Percentiles rank a stretch among this genome's conserved stretches.
These are phyloP conservation scores for Leptosomus discolor DNA, from an alignment of 2,113 vertebrate species.

Conservation along the genomic window DNA sequence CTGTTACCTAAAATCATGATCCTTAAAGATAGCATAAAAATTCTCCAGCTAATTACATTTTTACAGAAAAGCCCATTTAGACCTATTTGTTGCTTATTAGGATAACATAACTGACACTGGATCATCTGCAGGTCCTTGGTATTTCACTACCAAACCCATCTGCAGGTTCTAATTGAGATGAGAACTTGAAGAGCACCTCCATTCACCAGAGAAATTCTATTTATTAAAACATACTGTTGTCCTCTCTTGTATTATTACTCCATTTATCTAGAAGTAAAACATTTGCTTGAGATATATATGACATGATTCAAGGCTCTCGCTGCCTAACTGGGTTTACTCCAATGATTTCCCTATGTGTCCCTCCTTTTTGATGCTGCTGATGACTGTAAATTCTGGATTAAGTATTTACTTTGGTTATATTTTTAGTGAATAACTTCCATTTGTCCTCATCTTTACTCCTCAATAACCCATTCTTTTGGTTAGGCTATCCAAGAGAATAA, in stretches of 20 bases:
- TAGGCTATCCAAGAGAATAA: background rate
- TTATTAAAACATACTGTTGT: background rate
- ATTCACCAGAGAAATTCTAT: background rate
- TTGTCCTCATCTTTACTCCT: background rate
- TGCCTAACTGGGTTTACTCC: background rate
- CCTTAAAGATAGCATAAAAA: background rate
- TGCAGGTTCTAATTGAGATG: background rate
- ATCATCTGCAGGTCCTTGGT: background rate
- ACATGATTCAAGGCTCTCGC: background rate
- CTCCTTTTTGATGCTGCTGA: background rate
- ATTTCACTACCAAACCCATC: background rate
- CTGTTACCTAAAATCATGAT: background rate
- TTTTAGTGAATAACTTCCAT: background rate
- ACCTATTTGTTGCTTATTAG: background rate
- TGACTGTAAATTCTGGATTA: background rate
- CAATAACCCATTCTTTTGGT: background rate
- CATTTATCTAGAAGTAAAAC: background rate
- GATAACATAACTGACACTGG: background rate
- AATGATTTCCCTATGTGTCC: background rate
- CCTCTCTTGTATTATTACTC: background rate
- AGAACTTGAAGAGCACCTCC: background rate
- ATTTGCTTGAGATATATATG: background rate
- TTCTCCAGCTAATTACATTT: background rate
- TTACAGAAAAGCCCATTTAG: background rate
- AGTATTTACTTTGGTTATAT: background rate